Percentiles rank a stretch among this genome's conserved stretches.
phyloP scores from a whole-genome alignment of 2,888 invertebrate genomes.

The Latrodectus hesperus region DNA sequence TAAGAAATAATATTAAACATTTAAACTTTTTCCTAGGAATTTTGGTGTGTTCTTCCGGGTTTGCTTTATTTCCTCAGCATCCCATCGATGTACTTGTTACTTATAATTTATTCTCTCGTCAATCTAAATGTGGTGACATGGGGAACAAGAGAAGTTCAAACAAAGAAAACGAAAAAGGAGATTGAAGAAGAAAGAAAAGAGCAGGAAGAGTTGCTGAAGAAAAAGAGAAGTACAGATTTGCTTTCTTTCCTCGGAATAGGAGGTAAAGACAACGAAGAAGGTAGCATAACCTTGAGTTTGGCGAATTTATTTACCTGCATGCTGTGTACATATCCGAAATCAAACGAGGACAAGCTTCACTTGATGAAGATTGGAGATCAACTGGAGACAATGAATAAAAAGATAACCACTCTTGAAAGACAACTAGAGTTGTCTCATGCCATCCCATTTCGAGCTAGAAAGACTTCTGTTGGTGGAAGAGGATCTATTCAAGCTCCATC shows the following conservation, averaged over 20 bases:
- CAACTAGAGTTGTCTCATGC: conserved; percentile 61
- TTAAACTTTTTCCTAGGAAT: conserved; percentile 77
- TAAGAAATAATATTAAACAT: too few species aligned
- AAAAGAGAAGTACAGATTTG: conserved; percentile 75
- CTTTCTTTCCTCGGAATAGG: conserved; percentile 66
- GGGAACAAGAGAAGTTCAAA: conserved; percentile 91
- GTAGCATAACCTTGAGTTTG: conserved; percentile 90
- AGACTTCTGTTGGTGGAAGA: conserved; percentile 52
- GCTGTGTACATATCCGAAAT: conserved; percentile 91
- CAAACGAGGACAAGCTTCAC: conserved; percentile 91
- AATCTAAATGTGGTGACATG: conserved; percentile 95
- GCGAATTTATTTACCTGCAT: conserved; percentile 93
- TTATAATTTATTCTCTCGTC: conserved; percentile 92
- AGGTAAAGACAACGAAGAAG: conserved; percentile 80
- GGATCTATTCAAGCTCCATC: conserved; percentile 44
- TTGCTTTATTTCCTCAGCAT: conserved; percentile 91
- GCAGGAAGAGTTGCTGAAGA: conserved; percentile 85
- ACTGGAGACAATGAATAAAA: conserved; percentile 76
- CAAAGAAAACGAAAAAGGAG: conserved; percentile 95
- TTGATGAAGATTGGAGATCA: conserved; percentile 76
- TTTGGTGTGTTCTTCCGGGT: conserved; percentile 83
- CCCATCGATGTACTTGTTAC: conserved; percentile 94
- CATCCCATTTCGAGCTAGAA: conserved; percentile 36
- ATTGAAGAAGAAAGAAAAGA: conserved; percentile 80
- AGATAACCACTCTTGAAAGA: conserved; percentile 54